A percentile compares a stretch with the other conserved stretches of the same genome.
Evolutionary conservation across 2,888 invertebrate genomes (phyloP).

Genomic region (Isotomurus palustris): DNA sequence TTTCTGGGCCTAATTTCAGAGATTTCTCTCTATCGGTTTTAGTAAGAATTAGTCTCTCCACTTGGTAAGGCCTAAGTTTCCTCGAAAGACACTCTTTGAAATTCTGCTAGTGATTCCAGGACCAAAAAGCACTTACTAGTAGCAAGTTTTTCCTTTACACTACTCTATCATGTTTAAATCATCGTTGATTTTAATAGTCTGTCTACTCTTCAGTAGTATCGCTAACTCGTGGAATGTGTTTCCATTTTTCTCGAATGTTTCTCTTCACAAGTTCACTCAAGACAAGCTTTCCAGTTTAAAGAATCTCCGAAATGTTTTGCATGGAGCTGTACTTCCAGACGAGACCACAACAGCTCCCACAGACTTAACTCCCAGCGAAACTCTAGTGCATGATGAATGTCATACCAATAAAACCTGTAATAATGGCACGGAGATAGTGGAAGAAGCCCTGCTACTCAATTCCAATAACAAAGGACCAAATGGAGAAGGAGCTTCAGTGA

Average conservation of each 20-base stretch:
- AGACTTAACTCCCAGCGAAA: not conserved
- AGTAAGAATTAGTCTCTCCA: no score
- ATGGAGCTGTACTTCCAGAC: not conserved
- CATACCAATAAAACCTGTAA: not conserved
- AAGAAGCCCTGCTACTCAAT: no score
- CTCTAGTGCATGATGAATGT: not conserved
- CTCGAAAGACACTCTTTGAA: no score
- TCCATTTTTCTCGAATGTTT: not conserved
- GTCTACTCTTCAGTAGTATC: no score
- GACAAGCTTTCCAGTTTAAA: conserved; percentile 6
- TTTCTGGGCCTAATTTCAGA: no score
- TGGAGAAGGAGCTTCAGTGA: not conserved
- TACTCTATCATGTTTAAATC: no score
- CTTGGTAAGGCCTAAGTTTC: no score
- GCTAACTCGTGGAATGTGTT: conserved; percentile 6
- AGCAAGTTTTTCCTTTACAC: no score
- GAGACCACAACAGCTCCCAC: not conserved
- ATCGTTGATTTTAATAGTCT: not conserved
- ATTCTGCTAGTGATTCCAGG: no score
- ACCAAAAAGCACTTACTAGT: no score
- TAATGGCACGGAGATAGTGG: not conserved
- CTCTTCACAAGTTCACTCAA: not conserved
- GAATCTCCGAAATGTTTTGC: conserved; percentile 3
- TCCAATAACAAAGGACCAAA: not conserved
- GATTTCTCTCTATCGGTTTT: no score